Percentiles rank a stretch among this genome's conserved stretches.
These are phyloP conservation scores for Empidonax traillii DNA, from an alignment of 2,113 vertebrate genomes.

Conservation along the genomic window DNA sequence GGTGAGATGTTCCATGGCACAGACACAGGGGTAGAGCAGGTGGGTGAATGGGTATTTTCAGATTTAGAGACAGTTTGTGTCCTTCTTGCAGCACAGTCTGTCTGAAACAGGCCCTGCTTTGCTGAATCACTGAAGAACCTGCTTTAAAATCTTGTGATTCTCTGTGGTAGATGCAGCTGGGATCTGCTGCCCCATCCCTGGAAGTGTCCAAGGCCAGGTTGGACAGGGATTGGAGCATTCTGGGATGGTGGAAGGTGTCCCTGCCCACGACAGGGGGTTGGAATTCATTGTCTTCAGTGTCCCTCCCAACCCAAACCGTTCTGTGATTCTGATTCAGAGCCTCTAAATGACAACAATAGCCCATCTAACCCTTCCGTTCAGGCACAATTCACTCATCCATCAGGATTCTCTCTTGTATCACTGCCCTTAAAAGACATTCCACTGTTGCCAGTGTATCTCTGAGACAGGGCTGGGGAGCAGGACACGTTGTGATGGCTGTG, in stretches of 20 bases:
- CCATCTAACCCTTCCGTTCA: neutral
- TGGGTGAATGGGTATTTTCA: neutral
- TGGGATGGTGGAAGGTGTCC: neutral
- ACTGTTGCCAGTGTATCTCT: accelerated
- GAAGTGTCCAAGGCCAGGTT: accelerated
- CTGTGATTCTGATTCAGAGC: neutral
- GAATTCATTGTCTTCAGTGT: accelerated
- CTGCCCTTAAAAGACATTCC: neutral
- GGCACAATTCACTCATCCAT: neutral
- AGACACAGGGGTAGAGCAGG: too few relatives aligned
- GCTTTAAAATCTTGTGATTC: neutral
- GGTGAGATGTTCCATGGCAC: neutral
- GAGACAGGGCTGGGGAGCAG: neutral
- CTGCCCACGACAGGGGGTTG: neutral
- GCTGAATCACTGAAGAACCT: neutral
- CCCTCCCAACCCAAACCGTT: neutral
- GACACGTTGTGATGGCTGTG: neutral
- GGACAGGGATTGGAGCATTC: accelerated
- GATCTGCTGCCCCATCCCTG: neutral
- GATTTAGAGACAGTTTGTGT: neutral
- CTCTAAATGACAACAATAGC: neutral
- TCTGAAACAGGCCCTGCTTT: neutral
- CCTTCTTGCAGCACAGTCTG: neutral
- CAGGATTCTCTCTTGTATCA: neutral
- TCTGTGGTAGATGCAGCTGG: neutral